These are phyloP conservation scores for Caiman crocodilus DNA, from an alignment of 2,797 vertebrate species.

Conservation along the genomic window DNA sequence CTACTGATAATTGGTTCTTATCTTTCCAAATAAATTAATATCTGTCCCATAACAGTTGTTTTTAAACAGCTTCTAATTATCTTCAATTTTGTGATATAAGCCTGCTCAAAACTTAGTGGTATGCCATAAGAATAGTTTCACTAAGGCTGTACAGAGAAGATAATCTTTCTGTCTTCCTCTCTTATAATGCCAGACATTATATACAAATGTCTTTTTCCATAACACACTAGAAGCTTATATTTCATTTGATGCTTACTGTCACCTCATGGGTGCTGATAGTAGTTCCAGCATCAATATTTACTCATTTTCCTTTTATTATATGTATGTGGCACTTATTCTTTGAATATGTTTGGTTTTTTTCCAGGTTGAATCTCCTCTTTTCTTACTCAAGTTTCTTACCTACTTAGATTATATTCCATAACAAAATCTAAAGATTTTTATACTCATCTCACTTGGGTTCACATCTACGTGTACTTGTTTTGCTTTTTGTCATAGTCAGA, in stretches of 20 bases:
- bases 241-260: not conserved
- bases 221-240: not conserved
- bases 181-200: not conserved
- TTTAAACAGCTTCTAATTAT: not conserved
- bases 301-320: not conserved
- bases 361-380: not conserved
- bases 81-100: not conserved
- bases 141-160: not conserved
- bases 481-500: not conserved
- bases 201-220: not conserved
- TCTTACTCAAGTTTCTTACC: not conserved
- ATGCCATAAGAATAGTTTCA: not conserved
- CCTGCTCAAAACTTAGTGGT: not conserved
- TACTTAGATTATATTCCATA: not conserved
- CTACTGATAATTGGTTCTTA: not conserved
- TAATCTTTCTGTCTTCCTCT: not conserved
- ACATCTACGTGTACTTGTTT: not conserved
- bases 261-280: not conserved
- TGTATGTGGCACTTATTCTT: not conserved
- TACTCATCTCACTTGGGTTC: slow-evolving; percentile 1
- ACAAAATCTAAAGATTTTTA: not conserved
- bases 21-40: not conserved
- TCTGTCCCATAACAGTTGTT: not conserved
- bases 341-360: not conserved
- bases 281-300: slow-evolving; percentile 1